Evolutionary conservation across 2,797 vertebrate genomes (phyloP).

Genomic region (Xyrichtys novacula): DNA sequence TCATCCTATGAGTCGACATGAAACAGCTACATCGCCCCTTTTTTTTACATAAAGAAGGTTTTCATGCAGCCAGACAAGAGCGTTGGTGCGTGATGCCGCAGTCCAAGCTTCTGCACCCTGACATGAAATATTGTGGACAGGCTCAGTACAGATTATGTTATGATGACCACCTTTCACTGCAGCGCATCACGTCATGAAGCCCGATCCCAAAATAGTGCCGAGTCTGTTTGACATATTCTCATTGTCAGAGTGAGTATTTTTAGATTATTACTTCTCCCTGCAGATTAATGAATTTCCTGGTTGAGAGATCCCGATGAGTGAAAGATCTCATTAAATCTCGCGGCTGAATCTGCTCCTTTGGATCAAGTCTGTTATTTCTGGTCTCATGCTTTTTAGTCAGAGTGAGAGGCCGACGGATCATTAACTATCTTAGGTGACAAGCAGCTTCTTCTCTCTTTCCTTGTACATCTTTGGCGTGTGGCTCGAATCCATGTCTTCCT

Average conservation of each 20-base stretch:
- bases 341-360: conserved; percentile 34
- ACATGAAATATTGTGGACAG: conserved; percentile 40
- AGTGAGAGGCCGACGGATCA: conserved; percentile 45
- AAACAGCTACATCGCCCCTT: conserved; percentile 5
- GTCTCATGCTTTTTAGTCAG: conserved; percentile 27
- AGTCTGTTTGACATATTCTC: conserved; percentile 45
- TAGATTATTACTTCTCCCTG: conserved; percentile 46
- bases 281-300: conserved; percentile 61
- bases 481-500: conserved; percentile 62
- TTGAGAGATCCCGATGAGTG: conserved; percentile 26
- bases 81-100: conserved; percentile 24
- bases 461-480: conserved; percentile 37
- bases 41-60: conserved; percentile 3
- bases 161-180: conserved; percentile 52
- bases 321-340: conserved; percentile 54
- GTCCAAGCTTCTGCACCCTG: conserved; percentile 34
- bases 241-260: conserved; percentile 53
- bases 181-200: conserved; percentile 42
- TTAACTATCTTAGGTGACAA: conserved; percentile 63
- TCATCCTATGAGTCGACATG: conserved; percentile 8
- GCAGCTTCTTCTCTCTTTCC: conserved; percentile 59
- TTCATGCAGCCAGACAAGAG: conserved; percentile 22
- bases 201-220: conserved; percentile 55
- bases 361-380: conserved; percentile 53
- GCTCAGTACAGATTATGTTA: conserved; percentile 48